phyloP scores from a whole-genome alignment of 2,113 vertebrate genomes.

The Hiodon tergisus region DNA sequence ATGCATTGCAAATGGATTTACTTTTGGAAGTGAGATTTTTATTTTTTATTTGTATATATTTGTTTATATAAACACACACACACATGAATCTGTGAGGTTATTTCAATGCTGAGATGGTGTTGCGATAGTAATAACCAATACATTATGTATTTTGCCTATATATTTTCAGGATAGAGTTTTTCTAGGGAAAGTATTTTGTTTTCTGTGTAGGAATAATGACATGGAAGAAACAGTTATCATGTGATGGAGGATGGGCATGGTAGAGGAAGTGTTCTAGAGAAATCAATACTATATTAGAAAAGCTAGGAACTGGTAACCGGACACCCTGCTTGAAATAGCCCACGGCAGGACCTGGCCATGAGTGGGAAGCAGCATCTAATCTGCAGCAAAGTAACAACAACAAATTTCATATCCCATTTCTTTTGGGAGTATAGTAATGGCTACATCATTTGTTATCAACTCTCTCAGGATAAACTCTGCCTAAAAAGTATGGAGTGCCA shows the following conservation, averaged over 20 bases:
- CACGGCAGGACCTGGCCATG: neutral
- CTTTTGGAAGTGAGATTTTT: too few species aligned
- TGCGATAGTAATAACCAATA: too few species aligned
- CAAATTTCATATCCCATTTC: neutral
- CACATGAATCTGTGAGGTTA: too few species aligned
- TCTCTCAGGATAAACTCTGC: neutral
- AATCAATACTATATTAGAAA: conserved; percentile 57
- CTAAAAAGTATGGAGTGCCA: too few species aligned
- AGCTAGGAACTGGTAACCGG: conserved; percentile 50
- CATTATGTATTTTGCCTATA: too few species aligned
- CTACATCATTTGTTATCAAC: neutral
- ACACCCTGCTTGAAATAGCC: conserved; percentile 39
- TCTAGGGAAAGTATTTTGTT: neutral
- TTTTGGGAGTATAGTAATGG: neutral
- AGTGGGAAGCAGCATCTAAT: conserved; percentile 3
- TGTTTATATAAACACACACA: too few species aligned
- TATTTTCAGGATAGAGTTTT: neutral
- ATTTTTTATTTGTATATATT: too few species aligned
- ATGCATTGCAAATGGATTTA: too few species aligned
- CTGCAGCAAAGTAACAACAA: neutral
- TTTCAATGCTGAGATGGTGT: too few species aligned
- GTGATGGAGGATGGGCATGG: conserved; percentile 34
- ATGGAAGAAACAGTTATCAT: neutral
- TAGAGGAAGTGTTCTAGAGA: conserved; percentile 36
- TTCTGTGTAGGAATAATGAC: conserved; percentile 5